phyloP scores from a whole-genome alignment of 1,140 invertebrate species.

The Oreohelix idahoensis region DNA sequence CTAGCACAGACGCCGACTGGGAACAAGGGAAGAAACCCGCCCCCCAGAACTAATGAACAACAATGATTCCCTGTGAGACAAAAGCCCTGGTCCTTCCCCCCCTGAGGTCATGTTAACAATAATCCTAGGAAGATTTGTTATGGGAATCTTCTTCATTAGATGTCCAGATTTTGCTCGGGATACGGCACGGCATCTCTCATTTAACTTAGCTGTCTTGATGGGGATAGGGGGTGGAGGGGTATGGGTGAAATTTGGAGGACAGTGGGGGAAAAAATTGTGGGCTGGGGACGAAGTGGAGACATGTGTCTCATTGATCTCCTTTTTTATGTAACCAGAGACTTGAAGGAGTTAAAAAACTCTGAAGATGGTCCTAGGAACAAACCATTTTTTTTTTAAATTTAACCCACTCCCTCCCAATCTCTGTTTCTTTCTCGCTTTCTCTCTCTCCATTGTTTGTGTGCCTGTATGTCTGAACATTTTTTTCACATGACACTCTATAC shows the following conservation, averaged over 20 bases:
- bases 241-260: too few relatives aligned
- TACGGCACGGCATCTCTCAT: background rate
- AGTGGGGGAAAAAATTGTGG: too few relatives aligned
- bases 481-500: too few relatives aligned
- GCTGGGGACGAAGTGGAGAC: too few relatives aligned
- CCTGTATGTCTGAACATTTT: background rate
- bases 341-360: too few relatives aligned
- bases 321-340: too few relatives aligned
- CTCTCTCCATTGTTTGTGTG: background rate
- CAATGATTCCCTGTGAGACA: conserved; percentile 16
- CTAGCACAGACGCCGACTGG: background rate
- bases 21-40: background rate
- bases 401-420: background rate
- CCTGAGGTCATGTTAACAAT: conserved; percentile 2
- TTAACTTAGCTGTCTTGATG: background rate
- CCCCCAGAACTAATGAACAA: conserved; percentile 11
- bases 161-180: background rate
- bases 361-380: too few relatives aligned
- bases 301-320: too few relatives aligned
- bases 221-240: background rate
- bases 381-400: background rate
- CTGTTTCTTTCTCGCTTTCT: background rate
- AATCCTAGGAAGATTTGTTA: conserved; percentile 21
- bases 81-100: background rate
- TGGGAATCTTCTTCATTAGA: conserved; percentile 18